These are phyloP conservation scores for Siphlonurus alternatus DNA, from an alignment of 2,888 invertebrate species.

Conservation along the genomic window DNA sequence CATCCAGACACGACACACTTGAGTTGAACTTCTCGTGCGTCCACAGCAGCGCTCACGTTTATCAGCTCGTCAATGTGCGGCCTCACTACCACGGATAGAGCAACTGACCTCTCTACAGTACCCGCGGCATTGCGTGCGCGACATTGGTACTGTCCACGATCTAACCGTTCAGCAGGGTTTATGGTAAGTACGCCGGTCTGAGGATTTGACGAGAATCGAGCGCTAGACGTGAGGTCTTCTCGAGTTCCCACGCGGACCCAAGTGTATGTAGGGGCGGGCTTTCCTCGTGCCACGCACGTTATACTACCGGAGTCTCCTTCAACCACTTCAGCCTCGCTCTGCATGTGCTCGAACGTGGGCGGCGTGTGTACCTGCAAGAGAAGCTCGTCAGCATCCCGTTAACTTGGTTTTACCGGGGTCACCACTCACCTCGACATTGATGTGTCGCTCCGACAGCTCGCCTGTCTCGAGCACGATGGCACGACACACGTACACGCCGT, in stretches of 20 bases:
- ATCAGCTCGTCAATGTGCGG: constrained; percentile 62
- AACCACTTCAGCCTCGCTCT: constrained; percentile 44
- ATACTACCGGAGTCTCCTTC: constrained; percentile 66
- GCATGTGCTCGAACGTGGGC: constrained; percentile 49
- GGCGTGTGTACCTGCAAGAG: constrained; percentile 46
- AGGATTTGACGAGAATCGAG: constrained; percentile 33
- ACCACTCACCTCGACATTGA: constrained; percentile 52
- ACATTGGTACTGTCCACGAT: constrained; percentile 66
- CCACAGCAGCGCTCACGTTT: constrained; percentile 50
- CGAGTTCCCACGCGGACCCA: constrained; percentile 66
- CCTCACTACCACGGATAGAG: constrained; percentile 54
- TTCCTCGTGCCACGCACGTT: constrained; percentile 62
- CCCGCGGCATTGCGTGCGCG: constrained; percentile 66
- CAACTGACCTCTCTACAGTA: constrained; percentile 44
- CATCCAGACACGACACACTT: constrained; percentile 64
- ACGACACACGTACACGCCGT: constrained; percentile 71
- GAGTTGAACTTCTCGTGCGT: constrained; percentile 40
- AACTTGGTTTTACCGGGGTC: background rate
- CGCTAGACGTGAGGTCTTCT: constrained; percentile 41
- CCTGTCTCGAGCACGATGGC: constrained; percentile 73
- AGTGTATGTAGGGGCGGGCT: constrained; percentile 64
- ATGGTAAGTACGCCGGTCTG: constrained; percentile 53
- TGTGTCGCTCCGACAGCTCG: constrained; percentile 55
- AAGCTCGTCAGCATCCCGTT: background rate
- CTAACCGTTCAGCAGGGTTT: constrained; percentile 49